A percentile compares a stretch with the other conserved stretches of the same genome.
Conservation (phyloP, 1,140 invertebrate species). For the Pseudomyrmex flavicornis region DNA sequence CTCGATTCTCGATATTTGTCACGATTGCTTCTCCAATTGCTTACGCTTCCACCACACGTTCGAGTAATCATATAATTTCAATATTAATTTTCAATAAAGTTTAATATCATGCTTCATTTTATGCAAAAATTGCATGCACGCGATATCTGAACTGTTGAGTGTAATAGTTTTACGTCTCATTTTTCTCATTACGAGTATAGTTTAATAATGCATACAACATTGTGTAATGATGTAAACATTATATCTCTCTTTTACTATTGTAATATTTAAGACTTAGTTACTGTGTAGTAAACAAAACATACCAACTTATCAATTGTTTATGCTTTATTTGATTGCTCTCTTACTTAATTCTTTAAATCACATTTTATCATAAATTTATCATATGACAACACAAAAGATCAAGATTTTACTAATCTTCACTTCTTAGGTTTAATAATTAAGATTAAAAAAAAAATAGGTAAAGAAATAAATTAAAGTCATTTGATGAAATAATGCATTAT, state of each 20-base stretch:
- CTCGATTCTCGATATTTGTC: constrained; percentile 74
- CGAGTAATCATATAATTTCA: neutral
- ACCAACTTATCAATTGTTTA: no score
- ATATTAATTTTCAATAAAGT: constrained; percentile 13
- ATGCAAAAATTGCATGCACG: neutral
- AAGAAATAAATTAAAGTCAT: neutral
- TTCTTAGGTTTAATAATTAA: neutral
- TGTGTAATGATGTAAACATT: no score
- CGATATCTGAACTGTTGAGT: neutral
- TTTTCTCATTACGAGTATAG: neutral
- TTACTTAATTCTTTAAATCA: no score
- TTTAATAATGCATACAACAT: neutral
- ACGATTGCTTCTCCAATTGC: constrained; percentile 60
- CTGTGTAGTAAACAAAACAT: no score
- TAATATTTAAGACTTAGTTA: no score
- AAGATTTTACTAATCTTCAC: neutral
- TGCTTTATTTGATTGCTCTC: no score
- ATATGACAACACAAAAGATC: neutral
- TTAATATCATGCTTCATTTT: neutral
- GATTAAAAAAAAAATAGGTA: no score
- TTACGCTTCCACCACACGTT: neutral
- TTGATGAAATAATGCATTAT: constrained; percentile 12
- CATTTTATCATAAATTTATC: no score
- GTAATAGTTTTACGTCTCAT: neutral
- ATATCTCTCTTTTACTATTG: no score